A percentile compares a stretch with the other conserved stretches of the same genome.
These are phyloP conservation scores for Podilymbus podiceps DNA, from an alignment of 2,113 vertebrate genomes.

Conservation along the genomic window DNA sequence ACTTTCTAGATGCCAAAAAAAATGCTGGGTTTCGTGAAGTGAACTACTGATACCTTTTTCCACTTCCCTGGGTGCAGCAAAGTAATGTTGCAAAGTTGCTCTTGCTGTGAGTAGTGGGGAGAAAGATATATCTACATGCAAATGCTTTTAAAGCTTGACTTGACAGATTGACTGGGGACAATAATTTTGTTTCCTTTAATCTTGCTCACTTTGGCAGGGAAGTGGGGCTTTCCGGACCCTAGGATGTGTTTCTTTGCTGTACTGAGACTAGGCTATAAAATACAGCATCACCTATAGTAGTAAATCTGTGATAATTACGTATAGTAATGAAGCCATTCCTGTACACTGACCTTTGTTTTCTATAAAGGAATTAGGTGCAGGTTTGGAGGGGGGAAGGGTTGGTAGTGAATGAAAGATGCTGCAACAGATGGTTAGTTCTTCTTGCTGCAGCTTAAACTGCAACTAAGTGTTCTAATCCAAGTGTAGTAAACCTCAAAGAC, in stretches of 20 bases:
- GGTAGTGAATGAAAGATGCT: not conserved
- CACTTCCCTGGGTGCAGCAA: not conserved
- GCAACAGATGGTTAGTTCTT: not conserved
- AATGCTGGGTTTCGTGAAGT: not conserved
- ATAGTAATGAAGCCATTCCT: not conserved
- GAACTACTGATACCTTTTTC: not conserved
- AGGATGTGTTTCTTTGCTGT: not conserved
- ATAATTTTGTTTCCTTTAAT: not conserved
- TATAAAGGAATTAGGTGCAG: not conserved
- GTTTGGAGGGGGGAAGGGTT: not conserved
- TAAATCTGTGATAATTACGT: not conserved
- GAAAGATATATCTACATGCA: accelerated
- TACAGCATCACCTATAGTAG: not conserved
- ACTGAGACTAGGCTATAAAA: not conserved
- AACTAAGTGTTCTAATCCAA: not conserved
- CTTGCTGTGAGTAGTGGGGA: not conserved
- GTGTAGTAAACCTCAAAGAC: not conserved
- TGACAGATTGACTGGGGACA: not conserved
- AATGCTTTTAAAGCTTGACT: not conserved
- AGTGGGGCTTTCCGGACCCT: not conserved
- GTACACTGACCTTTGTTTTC: not conserved
- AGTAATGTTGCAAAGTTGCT: not conserved
- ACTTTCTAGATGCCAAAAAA: not conserved
- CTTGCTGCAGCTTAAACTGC: not conserved
- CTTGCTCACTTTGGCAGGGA: not conserved